A percentile compares a stretch with the other conserved stretches of the same genome.
Conservation (phyloP, 2,888 invertebrate genomes). For the Didymodactylos carnosus region DNA sequence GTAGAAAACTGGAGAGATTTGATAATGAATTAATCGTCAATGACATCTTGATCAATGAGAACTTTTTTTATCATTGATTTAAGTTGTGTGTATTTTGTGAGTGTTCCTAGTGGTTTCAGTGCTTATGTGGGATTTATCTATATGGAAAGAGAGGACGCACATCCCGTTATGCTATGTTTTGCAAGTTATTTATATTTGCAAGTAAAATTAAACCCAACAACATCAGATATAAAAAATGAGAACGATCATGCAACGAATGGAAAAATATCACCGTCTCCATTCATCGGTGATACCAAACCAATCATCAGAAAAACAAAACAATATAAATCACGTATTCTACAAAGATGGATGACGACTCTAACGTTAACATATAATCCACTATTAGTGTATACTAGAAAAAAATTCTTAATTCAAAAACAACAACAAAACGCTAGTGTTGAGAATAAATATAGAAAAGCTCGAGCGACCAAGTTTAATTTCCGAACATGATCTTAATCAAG, state of each 20-base stretch:
- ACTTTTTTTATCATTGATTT: no score
- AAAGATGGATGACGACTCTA: background rate
- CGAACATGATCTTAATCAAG: background rate
- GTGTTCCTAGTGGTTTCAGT: background rate
- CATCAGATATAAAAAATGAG: background rate
- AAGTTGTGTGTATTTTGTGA: no score
- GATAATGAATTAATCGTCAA: no score
- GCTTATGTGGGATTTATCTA: background rate
- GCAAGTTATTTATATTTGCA: background rate
- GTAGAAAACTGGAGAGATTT: background rate
- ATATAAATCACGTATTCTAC: no score
- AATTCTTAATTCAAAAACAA: background rate
- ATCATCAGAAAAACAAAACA: no score
- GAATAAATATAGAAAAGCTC: background rate
- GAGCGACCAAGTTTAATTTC: background rate
- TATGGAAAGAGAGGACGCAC: background rate
- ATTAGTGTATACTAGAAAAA: background rate
- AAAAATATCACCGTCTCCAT: no score
- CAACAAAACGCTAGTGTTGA: background rate
- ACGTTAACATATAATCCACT: background rate
- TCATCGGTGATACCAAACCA: no score
- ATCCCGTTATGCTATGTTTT: background rate
- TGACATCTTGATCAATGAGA: no score
- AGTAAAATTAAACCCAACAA: background rate
- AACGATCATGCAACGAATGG: background rate